These are phyloP conservation scores for Reticulitermes lucifugus DNA, from an alignment of 2,888 invertebrate species.

Conservation along the genomic window DNA sequence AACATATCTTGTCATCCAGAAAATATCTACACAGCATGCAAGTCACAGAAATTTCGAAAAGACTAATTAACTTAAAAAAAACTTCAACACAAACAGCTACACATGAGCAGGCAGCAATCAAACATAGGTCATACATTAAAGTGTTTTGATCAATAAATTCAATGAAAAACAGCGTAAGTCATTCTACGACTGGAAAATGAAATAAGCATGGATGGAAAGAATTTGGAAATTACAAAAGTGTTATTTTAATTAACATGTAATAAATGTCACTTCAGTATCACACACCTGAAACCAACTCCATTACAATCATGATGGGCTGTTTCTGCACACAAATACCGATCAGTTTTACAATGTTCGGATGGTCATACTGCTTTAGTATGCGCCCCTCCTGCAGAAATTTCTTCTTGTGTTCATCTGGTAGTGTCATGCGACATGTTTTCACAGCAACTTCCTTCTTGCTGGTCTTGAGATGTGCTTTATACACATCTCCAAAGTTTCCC, in stretches of 20 bases:
- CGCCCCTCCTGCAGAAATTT: slow-evolving; percentile 96
- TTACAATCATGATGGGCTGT: slow-evolving; percentile 98
- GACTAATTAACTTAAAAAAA: too few relatives aligned
- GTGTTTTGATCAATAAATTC: too few relatives aligned
- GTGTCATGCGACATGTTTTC: slow-evolving; percentile 93
- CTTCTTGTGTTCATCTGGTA: slow-evolving; percentile 93
- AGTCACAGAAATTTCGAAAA: too few relatives aligned
- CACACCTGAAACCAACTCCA: slow-evolving; percentile 93
- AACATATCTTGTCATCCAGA: too few relatives aligned
- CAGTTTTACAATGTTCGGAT: slow-evolving; percentile 94
- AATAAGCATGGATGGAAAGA: too few relatives aligned
- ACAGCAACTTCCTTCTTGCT: slow-evolving; percentile 92
- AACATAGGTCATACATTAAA: too few relatives aligned
- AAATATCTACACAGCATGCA: too few relatives aligned
- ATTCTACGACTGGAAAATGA: too few relatives aligned
- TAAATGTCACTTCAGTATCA: background rate
- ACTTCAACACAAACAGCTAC: too few relatives aligned
- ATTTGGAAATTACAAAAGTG: too few relatives aligned
- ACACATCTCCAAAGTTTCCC: slow-evolving; percentile 99
- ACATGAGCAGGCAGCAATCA: too few relatives aligned
- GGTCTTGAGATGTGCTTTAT: slow-evolving; percentile 87
- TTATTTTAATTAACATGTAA: slow-evolving; percentile 24
- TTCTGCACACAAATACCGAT: slow-evolving; percentile 98
- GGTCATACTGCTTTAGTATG: slow-evolving; percentile 96
- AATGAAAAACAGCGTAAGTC: too few relatives aligned